Conservation (phyloP, 2,113 vertebrate species). For the Pluvianellus socialis region DNA sequence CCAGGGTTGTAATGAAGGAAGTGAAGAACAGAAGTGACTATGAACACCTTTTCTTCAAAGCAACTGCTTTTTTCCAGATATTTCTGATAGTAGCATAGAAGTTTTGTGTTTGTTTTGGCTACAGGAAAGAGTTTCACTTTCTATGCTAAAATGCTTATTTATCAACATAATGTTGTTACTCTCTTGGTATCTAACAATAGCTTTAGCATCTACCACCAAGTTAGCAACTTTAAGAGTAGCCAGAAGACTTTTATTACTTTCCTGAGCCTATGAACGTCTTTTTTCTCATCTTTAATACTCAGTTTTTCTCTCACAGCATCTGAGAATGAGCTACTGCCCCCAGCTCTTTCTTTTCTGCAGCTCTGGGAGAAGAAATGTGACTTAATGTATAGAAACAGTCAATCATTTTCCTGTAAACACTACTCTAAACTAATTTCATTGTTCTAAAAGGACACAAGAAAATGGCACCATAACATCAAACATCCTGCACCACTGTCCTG, state of each 20-base stretch:
- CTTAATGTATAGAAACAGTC: background rate
- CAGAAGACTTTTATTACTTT: background rate
- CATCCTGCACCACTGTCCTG: background rate
- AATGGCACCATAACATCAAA: background rate
- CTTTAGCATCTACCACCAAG: background rate
- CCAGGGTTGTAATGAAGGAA: background rate
- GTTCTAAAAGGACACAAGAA: background rate
- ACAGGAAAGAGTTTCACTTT: background rate
- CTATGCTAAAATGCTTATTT: background rate
- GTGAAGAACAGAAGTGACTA: background rate
- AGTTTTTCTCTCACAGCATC: background rate
- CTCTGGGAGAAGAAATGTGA: background rate
- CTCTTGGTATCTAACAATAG: background rate
- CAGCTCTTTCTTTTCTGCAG: background rate
- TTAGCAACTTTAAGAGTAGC: background rate
- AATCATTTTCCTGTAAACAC: background rate
- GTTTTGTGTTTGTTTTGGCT: background rate
- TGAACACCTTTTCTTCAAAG: background rate
- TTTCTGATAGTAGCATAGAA: background rate
- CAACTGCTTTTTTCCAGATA: background rate
- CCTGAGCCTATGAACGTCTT: background rate
- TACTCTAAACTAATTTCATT: background rate
- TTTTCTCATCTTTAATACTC: background rate
- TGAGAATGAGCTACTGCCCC: background rate
- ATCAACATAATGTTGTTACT: background rate